Evolutionary conservation across 2,797 vertebrate species (phyloP).

Genomic region (Myripristis jacobus): DNA sequence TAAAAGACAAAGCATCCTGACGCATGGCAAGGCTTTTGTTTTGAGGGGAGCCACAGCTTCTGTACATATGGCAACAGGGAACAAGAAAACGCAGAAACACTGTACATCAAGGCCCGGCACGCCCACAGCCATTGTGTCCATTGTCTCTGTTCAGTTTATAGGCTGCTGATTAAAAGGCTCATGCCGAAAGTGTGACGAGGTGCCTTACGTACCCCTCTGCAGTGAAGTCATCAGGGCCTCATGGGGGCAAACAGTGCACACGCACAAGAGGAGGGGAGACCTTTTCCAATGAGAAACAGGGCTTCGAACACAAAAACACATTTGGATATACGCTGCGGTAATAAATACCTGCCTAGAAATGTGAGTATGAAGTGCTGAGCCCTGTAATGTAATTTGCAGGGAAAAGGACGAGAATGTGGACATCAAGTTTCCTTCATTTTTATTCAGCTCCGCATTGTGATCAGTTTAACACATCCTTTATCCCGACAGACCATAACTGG

Average conservation of each 20-base stretch:
- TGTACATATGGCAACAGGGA: slow-evolving; percentile 73
- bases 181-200: slow-evolving; percentile 40
- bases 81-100: slow-evolving; percentile 40
- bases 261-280: background rate
- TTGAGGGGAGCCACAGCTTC: slow-evolving; percentile 49
- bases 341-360: background rate
- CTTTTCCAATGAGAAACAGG: background rate
- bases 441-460: too few species aligned
- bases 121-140: slow-evolving; percentile 36
- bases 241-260: slow-evolving; percentile 6
- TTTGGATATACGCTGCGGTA: slow-evolving; percentile 16
- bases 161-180: slow-evolving; percentile 38
- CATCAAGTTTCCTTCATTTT: too few species aligned
- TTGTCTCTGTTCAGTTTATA: slow-evolving; percentile 64
- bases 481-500: too few species aligned
- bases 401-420: background rate
- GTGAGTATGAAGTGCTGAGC: background rate
- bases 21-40: slow-evolving; percentile 72
- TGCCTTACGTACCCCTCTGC: slow-evolving; percentile 14
- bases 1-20: slow-evolving; percentile 79
- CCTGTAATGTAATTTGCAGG: background rate
- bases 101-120: slow-evolving; percentile 45
- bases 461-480: too few species aligned
- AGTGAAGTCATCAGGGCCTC: slow-evolving; percentile 16
- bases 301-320: slow-evolving; percentile 14